Conservation (phyloP, 2,797 vertebrate genomes). For the Gymnothorax javanicus region DNA sequence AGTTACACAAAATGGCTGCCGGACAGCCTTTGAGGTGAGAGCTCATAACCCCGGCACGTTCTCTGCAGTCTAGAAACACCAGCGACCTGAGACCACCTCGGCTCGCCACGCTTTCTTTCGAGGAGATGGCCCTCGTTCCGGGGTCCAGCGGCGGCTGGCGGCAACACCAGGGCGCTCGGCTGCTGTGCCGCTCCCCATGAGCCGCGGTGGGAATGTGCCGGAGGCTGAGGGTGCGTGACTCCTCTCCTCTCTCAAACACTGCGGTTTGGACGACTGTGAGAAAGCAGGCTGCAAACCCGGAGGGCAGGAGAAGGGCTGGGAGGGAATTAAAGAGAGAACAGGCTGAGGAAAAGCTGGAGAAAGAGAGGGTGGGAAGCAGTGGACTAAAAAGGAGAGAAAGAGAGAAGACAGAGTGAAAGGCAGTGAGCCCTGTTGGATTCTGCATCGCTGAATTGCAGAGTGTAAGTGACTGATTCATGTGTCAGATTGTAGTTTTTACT, state of each 20-base stretch:
- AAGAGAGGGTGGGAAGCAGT: not conserved
- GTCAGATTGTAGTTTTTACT: slow-evolving; percentile 1
- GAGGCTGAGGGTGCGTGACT: slow-evolving; percentile 30
- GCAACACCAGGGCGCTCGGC: slow-evolving; percentile 4
- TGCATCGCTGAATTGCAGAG: slow-evolving; percentile 15
- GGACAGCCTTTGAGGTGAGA: not conserved
- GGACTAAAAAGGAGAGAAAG: not conserved
- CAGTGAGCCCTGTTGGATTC: not conserved
- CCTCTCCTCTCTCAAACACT: slow-evolving; percentile 23
- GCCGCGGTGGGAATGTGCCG: slow-evolving; percentile 16
- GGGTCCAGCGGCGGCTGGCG: slow-evolving; percentile 18
- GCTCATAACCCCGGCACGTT: not conserved
- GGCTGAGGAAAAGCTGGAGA: not conserved
- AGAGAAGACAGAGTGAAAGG: not conserved
- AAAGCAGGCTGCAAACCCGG: slow-evolving; percentile 31
- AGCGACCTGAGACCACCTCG: not conserved
- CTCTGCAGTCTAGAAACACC: not conserved
- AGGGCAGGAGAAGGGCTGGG: not conserved
- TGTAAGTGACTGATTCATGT: slow-evolving; percentile 26
- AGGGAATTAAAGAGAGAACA: not conserved
- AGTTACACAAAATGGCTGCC: slow-evolving; percentile 9
- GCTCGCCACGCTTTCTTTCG: slow-evolving; percentile 23
- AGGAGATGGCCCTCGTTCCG: slow-evolving; percentile 32
- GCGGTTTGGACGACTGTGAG: slow-evolving; percentile 26
- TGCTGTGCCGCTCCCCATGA: not conserved